Evolutionary conservation across 2,888 invertebrate genomes (phyloP), one percentile per base, ranked within the genome.

Genomic region (Drosophila kambysellisi): DNA sequence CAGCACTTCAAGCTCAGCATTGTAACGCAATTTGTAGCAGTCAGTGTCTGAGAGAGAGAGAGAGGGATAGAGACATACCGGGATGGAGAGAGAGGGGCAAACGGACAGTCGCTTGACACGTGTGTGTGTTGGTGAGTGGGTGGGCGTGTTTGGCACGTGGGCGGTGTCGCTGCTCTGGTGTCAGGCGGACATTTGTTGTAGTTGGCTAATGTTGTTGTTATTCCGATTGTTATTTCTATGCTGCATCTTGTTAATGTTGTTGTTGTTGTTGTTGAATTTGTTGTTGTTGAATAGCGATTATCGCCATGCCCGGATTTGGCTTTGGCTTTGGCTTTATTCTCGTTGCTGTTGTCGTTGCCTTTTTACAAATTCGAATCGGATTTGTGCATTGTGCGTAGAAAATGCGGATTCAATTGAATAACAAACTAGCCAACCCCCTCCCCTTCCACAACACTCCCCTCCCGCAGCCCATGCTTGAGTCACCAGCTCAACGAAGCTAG

Each of bases 21-120:
- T 91, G 88, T 83, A 75, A 62, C 74, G 74, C 91, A 90, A 90
- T 91, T 91, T 91, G 90, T 86, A 79, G 91, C 87, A 91, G 88
- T 91, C 88, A 86, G 77, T 88, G 83, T 57, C 67, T 65, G 54
- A 51, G 43, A 69, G 30, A 54, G 20, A 50, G 33, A 33, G 35
- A 25, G 35, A 8, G 4, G 1, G 39, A 11, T 2, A 37, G 39
- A n/a, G n/a, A 17, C 5, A 29, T 5, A 54, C 29, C 12, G 29
- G 30, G 15, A 41, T 5, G 32, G 12, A 29, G 54, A 54, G 3
- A 30, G 20, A 41, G 2, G 15, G 56, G 3, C 41, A 30, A n/a
- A 30, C 11, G 46, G 70, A 59, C 82, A 72, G 72, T 3, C 74
- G 70, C 82, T 29, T 81, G 91, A 76, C 85, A 90, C 91, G 85